Percentiles rank a stretch among this genome's conserved stretches.
These are phyloP conservation scores for Barypeithes pellucidus DNA, from an alignment of 2,888 invertebrate genomes.

Conservation along the genomic window DNA sequence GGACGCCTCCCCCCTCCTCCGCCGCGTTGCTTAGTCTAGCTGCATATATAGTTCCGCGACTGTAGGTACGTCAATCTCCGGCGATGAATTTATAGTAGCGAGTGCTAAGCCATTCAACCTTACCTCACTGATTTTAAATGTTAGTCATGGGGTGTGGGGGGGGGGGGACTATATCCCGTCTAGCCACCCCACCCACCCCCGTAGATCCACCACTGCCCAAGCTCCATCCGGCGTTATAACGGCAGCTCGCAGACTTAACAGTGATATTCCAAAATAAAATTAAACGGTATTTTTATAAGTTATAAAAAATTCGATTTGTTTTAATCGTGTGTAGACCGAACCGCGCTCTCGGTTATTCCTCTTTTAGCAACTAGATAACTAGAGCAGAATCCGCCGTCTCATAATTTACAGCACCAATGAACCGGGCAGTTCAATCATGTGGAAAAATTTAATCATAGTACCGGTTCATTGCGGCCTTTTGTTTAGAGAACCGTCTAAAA, in stretches of 20 bases:
- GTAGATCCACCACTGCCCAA: too few species aligned
- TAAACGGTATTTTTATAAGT: slow-evolving; percentile 1
- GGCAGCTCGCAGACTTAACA: neutral
- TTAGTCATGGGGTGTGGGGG: too few species aligned
- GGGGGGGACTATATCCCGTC: too few species aligned
- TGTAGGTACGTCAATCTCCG: too few species aligned
- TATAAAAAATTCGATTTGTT: neutral
- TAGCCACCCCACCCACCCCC: too few species aligned
- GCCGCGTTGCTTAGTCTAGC: too few species aligned
- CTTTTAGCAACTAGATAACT: slow-evolving; percentile 27
- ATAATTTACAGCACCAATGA: slow-evolving; percentile 30
- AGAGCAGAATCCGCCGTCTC: slow-evolving; percentile 21
- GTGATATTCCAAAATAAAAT: neutral
- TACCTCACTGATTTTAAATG: too few species aligned
- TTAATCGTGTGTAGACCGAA: neutral
- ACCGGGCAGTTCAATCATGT: slow-evolving; percentile 36
- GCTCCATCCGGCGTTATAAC: too few species aligned
- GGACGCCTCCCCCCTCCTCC: too few species aligned
- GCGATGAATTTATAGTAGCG: too few species aligned
- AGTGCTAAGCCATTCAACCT: too few species aligned
- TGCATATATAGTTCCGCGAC: too few species aligned
- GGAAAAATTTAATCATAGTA: slow-evolving; percentile 34
- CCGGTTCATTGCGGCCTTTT: slow-evolving; percentile 14
- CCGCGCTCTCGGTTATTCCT: slow-evolving; percentile 12
- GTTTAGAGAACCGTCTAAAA: neutral